Conservation (phyloP, 2,888 invertebrate genomes). For the Uropetala carovei region DNA sequence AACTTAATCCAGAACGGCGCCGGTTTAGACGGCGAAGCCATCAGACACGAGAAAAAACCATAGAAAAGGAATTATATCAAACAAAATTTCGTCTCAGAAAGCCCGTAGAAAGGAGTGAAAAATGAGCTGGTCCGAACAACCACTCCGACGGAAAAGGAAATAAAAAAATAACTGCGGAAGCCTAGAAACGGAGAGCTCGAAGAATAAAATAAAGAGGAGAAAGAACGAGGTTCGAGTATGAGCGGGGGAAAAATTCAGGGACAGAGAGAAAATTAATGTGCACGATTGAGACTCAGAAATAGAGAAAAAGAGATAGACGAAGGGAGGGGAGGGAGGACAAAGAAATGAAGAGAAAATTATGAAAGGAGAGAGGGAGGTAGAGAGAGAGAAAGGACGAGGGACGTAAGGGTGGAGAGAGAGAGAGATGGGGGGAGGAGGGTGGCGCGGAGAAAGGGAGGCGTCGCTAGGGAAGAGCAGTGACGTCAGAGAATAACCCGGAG, state of each 20-base stretch:
- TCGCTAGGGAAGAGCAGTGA: constrained; percentile 58
- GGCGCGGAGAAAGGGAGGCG: background rate
- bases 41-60: too few relatives aligned
- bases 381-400: background rate
- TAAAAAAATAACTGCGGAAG: background rate
- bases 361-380: constrained; percentile 2
- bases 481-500: constrained; percentile 58
- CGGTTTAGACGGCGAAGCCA: too few relatives aligned
- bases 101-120: too few relatives aligned
- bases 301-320: background rate
- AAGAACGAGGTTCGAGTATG: background rate
- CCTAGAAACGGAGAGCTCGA: background rate
- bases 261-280: background rate
- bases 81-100: too few relatives aligned
- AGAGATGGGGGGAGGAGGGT: background rate
- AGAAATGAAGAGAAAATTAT: background rate
- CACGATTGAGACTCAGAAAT: background rate
- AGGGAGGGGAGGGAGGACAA: background rate
- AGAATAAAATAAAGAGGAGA: background rate
- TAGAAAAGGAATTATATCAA: too few relatives aligned
- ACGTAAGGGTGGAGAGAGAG: too few relatives aligned
- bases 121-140: too few relatives aligned
- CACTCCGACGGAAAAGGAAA: background rate
- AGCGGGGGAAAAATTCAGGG: too few relatives aligned
- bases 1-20: too few relatives aligned